phyloP scores from a whole-genome alignment of 2,888 invertebrate genomes.

The Drosophila robusta region DNA sequence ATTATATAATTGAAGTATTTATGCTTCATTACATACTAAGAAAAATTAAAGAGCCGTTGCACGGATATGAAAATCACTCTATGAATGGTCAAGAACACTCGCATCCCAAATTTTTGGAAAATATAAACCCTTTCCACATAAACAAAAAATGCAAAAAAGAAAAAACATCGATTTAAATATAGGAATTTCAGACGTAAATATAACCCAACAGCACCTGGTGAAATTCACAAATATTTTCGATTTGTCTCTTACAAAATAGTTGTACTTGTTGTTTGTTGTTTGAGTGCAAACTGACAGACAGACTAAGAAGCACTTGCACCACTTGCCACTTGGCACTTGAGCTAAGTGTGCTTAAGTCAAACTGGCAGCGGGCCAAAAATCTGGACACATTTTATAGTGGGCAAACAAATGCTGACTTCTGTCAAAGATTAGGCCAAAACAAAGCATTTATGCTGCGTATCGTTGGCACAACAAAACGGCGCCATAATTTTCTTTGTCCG shows the following conservation, averaged over 20 bases:
- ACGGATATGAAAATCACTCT: too few species aligned
- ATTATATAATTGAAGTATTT: too few species aligned
- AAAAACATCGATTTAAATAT: too few species aligned
- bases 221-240: not conserved
- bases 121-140: too few species aligned
- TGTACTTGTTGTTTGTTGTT: slow-evolving; percentile 33
- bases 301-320: slow-evolving; percentile 32
- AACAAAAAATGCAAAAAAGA: too few species aligned
- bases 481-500: slow-evolving; percentile 70
- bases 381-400: slow-evolving; percentile 67
- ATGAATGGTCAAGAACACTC: too few species aligned
- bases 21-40: too few species aligned
- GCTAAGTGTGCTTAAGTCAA: slow-evolving; percentile 43
- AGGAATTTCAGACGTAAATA: not conserved
- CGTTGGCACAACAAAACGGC: slow-evolving; percentile 63
- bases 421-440: slow-evolving; percentile 76
- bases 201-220: not conserved
- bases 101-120: too few species aligned
- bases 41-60: too few species aligned
- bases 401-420: slow-evolving; percentile 75
- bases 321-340: slow-evolving; percentile 33
- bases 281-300: not conserved
- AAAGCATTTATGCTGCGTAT: slow-evolving; percentile 62
- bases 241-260: slow-evolving; percentile 5
- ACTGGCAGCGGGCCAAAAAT: slow-evolving; percentile 53